These are phyloP conservation scores for Hydroisotoma schaefferi DNA, from an alignment of 2,888 invertebrate species.

Conservation along the genomic window DNA sequence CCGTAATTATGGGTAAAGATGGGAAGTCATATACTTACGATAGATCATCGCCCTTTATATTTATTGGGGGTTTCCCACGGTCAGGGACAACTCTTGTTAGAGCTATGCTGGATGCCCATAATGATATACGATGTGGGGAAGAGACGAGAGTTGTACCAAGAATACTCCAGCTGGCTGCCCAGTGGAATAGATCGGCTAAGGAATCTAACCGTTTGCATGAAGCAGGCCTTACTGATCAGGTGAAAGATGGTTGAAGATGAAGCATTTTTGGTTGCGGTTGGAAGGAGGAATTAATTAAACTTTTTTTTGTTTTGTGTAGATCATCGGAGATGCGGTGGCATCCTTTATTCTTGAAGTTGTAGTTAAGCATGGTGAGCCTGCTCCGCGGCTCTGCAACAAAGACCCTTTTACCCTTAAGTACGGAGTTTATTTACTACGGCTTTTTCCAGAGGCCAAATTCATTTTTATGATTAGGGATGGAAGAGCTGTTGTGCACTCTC, in stretches of 20 bases:
- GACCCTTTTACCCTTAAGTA: slow-evolving; percentile 97
- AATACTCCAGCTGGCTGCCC: slow-evolving; percentile 88
- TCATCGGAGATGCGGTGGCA: slow-evolving; percentile 91
- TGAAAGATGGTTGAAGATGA: slow-evolving; percentile 49
- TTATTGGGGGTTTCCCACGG: slow-evolving; percentile 96
- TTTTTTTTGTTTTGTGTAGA: slow-evolving; percentile 55
- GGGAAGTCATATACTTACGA: slow-evolving; percentile 70
- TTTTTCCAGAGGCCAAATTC: slow-evolving; percentile 97
- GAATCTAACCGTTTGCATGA: slow-evolving; percentile 85
- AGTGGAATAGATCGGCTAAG: slow-evolving; percentile 92
- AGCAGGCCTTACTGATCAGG: slow-evolving; percentile 88
- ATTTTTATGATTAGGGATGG: slow-evolving; percentile 98
- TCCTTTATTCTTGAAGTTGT: slow-evolving; percentile 96
- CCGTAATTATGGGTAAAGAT: slow-evolving; percentile 63
- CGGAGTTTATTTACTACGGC: slow-evolving; percentile 86
- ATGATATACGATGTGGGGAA: slow-evolving; percentile 74
- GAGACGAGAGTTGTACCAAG: slow-evolving; percentile 96
- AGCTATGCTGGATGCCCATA: slow-evolving; percentile 94
- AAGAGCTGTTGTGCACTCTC: slow-evolving; percentile 96
- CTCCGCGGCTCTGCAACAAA: slow-evolving; percentile 94
- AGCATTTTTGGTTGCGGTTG: not conserved
- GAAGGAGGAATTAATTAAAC: not conserved
- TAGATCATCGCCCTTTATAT: slow-evolving; percentile 86
- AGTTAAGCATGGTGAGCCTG: slow-evolving; percentile 91
- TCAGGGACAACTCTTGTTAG: slow-evolving; percentile 97